Percentiles rank a stretch among this genome's conserved stretches.
phyloP scores from a whole-genome alignment of 2,888 invertebrate genomes.

The Lycaena phlaeas region DNA sequence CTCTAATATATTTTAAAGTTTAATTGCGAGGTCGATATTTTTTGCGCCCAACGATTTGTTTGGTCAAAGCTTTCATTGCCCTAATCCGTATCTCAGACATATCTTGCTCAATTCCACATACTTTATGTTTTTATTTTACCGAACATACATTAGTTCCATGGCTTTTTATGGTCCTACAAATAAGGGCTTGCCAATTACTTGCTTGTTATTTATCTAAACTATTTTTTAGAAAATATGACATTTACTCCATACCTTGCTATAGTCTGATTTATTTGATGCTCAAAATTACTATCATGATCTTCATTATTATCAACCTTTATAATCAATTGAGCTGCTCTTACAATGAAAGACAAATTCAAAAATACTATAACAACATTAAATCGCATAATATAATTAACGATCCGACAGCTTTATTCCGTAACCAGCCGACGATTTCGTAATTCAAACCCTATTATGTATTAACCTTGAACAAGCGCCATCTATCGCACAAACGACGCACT shows the following conservation, averaged over 20 bases:
- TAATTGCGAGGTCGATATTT: no score
- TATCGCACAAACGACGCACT: conserved; percentile 22
- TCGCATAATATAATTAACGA: conserved; percentile 6
- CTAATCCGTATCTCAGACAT: neutral
- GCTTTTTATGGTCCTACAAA: neutral
- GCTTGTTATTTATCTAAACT: conserved; percentile 2
- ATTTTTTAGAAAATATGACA: no score
- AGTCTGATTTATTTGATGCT: no score
- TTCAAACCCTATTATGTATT: conserved; percentile 21
- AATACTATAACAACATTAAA: no score
- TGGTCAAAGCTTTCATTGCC: conserved; percentile 7
- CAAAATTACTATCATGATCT: no score
- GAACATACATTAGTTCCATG: no score
- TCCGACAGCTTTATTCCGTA: conserved; percentile 21
- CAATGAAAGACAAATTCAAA: no score
- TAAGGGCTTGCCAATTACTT: neutral
- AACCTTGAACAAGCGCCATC: conserved; percentile 39
- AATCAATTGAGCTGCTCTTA: no score
- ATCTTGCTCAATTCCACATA: conserved; percentile 6
- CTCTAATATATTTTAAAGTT: no score
- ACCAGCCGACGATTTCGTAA: conserved; percentile 34
- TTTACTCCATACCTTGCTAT: no score
- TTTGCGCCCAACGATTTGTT: no score
- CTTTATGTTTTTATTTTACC: neutral
- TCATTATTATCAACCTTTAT: no score